Evolutionary conservation across 1,140 invertebrate species (phyloP).

Genomic region (Lepidurus apus): DNA sequence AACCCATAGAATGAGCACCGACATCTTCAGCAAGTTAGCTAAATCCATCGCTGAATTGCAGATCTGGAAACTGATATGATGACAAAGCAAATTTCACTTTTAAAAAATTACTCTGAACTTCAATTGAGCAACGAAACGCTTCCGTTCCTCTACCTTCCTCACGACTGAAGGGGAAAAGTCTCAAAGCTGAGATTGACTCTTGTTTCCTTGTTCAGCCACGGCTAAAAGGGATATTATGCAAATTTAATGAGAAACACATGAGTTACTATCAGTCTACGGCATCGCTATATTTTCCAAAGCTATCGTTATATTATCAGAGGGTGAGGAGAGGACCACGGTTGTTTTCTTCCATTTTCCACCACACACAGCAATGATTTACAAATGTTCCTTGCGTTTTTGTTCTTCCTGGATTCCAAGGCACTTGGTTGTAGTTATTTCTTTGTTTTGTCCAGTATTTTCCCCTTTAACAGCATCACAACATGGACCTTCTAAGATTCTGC

Average conservation of each 20-base stretch:
- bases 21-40: too few relatives aligned
- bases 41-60: too few relatives aligned
- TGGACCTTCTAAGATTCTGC: background rate
- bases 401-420: slow-evolving; percentile 24
- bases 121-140: background rate
- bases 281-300: slow-evolving; percentile 19
- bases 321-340: slow-evolving; percentile 25
- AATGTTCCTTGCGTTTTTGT: slow-evolving; percentile 26
- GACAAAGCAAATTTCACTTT: too few relatives aligned
- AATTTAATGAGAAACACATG: background rate
- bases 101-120: background rate
- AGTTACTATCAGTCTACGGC: background rate
- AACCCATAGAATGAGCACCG: too few relatives aligned
- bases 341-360: background rate
- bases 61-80: too few relatives aligned
- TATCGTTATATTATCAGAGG: slow-evolving; percentile 24
- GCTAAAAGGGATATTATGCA: slow-evolving; percentile 6
- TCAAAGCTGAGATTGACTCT: background rate
- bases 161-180: background rate
- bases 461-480: background rate
- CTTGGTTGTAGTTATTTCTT: background rate
- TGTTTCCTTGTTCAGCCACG: background rate
- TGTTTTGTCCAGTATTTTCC: background rate
- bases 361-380: slow-evolving; percentile 23
- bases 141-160: background rate